Evolutionary conservation across 2,113 vertebrate genomes (phyloP), one percentile per base, ranked within the genome.

Genomic region (Irena cyanogastra): DNA sequence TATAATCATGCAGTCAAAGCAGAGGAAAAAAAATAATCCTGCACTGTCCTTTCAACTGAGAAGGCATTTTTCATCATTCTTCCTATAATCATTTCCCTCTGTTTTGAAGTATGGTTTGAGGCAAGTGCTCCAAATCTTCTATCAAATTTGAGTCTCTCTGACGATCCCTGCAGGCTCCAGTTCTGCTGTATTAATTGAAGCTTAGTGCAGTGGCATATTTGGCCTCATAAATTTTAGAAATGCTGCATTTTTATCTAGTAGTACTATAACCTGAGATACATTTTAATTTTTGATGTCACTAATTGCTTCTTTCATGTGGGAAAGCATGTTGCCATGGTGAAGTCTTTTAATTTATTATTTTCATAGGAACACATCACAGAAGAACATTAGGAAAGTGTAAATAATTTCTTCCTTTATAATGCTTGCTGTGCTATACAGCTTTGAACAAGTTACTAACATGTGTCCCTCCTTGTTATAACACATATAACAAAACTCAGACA

Each of bases 151-250:
- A 15, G 45, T 93, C 30, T 92, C 59, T 94, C 52, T 91, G 85
- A 92, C 33, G 10, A 90, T 80, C 50, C 63, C 82, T 84, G 72
- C 63, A 86, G 70, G 78, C 84, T 94, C 22, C 44, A 1, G 9
- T 85, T 95, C 78, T 61, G 59, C 75, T 70, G 11, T 18, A 80
- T 84, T 94, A 93, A 94, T 65, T 93, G 68, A 91, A 93, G 52
- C 50, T 86, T 63, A 86, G 54, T 88, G 78, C 63, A 81, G 82
- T 28, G 83, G 52, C 68, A 81, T 90, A 80, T 83, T 66, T 41
- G 39, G n/a, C 94, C 79, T 80, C 61, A 90, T 86, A 90, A 77
- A 82, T 92, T 95, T 92, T 80, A 80, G 56, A 95, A 93, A 74
- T n/a, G 16, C 28, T 87, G 64, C 56, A 21, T 71, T 65, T 33